These are phyloP conservation scores for Nymphalis c-album DNA, from an alignment of 2,888 invertebrate species.

Conservation along the genomic window DNA sequence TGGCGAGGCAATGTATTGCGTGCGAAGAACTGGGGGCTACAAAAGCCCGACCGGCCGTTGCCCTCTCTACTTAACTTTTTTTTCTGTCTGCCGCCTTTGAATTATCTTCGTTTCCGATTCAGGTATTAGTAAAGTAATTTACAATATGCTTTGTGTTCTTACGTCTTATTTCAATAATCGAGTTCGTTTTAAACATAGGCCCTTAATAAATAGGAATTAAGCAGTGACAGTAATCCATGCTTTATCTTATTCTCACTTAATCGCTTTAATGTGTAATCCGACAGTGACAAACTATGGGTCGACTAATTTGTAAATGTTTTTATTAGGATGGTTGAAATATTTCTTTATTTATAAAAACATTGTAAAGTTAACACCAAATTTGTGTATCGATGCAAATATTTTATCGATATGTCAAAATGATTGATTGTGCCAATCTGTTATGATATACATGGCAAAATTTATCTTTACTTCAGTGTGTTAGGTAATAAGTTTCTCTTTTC, in stretches of 20 bases:
- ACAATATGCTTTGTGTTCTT: slow-evolving; percentile 8
- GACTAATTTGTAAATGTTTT: neutral
- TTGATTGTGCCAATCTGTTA: neutral
- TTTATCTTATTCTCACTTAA: slow-evolving; percentile 2
- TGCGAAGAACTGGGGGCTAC: slow-evolving; percentile 43
- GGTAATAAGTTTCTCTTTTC: slow-evolving; percentile 18
- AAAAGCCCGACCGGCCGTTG: slow-evolving; percentile 64
- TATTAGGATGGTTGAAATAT: neutral
- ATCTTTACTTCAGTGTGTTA: neutral
- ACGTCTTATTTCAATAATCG: neutral
- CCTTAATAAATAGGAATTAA: slow-evolving; percentile 11
- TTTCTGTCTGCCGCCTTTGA: slow-evolving; percentile 50
- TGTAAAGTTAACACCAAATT: neutral
- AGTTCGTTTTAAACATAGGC: neutral
- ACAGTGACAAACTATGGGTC: neutral
- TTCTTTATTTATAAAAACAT: too few species aligned
- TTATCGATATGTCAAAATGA: slow-evolving; percentile 8
- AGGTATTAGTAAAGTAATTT: slow-evolving; percentile 20
- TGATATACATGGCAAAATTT: neutral
- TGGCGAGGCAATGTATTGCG: slow-evolving; percentile 39
- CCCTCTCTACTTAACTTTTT: slow-evolving; percentile 54
- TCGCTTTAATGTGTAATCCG: neutral
- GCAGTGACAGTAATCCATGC: neutral
- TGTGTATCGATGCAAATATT: neutral
- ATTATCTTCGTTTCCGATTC: slow-evolving; percentile 40